Evolutionary conservation across 1,140 invertebrate genomes (phyloP).

Genomic region (Phymastichus coffea): DNA sequence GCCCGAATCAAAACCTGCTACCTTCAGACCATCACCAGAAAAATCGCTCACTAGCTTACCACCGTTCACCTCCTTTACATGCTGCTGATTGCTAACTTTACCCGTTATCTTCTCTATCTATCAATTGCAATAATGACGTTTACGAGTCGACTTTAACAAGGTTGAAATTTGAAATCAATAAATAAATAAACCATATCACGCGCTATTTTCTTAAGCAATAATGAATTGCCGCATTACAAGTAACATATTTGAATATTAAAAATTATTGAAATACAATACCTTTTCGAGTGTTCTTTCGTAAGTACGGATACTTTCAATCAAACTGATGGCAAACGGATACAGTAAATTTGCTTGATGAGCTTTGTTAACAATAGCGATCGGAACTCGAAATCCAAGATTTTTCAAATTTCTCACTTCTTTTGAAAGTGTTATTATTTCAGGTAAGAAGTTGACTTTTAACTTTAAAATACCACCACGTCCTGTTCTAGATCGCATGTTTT

Average conservation of each 20-base stretch:
- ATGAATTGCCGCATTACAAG: no score
- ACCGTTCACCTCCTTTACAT: no score
- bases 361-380: constrained; percentile 97
- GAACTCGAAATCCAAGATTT: constrained; percentile 94
- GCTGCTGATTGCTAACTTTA: no score
- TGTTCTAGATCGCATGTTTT: constrained; percentile 77
- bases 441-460: constrained; percentile 95
- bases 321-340: constrained; percentile 97
- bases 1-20: no score
- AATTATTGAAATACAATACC: constrained; percentile 59
- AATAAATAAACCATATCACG: no score
- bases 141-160: no score
- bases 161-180: no score
- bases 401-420: constrained; percentile 99
- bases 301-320: constrained; percentile 96
- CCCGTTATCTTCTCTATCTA: no score
- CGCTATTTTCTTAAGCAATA: no score
- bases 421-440: constrained; percentile 96
- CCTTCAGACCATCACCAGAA: no score
- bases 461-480: constrained; percentile 88
- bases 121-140: no score
- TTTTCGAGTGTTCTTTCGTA: constrained; percentile 96
- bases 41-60: no score
- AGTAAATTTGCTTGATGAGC: constrained; percentile 98
- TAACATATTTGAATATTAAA: neutral